A percentile compares a stretch with the other conserved stretches of the same genome.
Evolutionary conservation across 1,140 invertebrate species (phyloP).

Genomic region (Ceratoteleas bidentatus): DNA sequence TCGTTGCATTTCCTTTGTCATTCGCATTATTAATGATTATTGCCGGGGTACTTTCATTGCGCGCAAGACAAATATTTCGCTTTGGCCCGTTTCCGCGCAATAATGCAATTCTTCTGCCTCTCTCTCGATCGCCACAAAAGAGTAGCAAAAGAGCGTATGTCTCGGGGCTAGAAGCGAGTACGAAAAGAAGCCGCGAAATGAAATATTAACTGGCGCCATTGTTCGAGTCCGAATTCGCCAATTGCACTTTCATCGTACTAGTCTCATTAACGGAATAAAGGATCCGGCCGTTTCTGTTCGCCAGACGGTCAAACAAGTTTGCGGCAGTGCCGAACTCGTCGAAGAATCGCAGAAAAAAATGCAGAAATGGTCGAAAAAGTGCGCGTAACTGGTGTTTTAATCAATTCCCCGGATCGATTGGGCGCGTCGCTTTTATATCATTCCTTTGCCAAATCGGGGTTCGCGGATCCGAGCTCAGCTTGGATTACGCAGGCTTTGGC

Average conservation of each 20-base stretch:
- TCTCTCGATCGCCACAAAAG: too few species aligned
- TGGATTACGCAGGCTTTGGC: slow-evolving; percentile 61
- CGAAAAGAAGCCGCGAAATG: background rate
- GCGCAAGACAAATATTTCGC: too few species aligned
- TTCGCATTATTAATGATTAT: too few species aligned
- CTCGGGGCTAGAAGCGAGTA: too few species aligned
- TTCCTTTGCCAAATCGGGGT: slow-evolving; percentile 61
- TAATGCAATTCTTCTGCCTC: too few species aligned
- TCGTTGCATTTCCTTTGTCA: too few species aligned
- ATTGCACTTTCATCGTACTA: slow-evolving; percentile 10
- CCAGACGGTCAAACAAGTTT: too few species aligned
- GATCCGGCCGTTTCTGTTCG: background rate
- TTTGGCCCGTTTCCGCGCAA: too few species aligned
- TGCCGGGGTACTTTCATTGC: too few species aligned
- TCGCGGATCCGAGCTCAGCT: slow-evolving; percentile 59
- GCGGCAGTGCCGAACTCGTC: too few species aligned
- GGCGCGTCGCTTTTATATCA: slow-evolving; percentile 54
- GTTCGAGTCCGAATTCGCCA: slow-evolving; percentile 1
- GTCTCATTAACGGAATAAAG: slow-evolving; percentile 23
- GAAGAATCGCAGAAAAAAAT: too few species aligned
- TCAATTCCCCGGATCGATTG: slow-evolving; percentile 53
- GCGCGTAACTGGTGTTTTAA: slow-evolving; percentile 46
- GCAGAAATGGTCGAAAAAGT: slow-evolving; percentile 2
- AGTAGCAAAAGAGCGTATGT: too few species aligned
- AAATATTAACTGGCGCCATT: slow-evolving; percentile 19